phyloP scores from a whole-genome alignment of 2,888 invertebrate species.

The Clusia tigrina region DNA sequence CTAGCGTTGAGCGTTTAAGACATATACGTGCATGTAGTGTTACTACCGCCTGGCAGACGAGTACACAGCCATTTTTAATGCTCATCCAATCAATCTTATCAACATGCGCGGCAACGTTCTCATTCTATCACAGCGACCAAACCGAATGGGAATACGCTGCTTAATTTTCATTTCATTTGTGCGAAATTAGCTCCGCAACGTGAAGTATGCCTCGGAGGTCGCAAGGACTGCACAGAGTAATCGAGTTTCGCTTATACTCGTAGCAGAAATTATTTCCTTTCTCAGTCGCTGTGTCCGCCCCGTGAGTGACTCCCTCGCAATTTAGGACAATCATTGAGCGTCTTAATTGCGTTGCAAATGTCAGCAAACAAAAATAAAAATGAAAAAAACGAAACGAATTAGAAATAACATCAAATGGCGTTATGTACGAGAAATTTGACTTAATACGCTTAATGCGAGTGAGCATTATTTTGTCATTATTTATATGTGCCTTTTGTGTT shows the following conservation, averaged over 20 bases:
- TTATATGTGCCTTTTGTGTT: conserved; percentile 35
- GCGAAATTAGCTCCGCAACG: not conserved
- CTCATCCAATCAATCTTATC: no score
- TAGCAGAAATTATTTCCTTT: conserved; percentile 29
- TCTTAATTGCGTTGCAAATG: conserved; percentile 34
- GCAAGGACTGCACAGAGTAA: conserved; percentile 32
- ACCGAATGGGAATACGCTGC: no score
- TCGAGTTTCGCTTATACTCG: conserved; percentile 50
- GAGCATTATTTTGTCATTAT: conserved; percentile 56
- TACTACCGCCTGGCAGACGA: no score
- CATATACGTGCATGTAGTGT: no score
- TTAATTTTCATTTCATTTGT: not conserved
- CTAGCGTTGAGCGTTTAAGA: no score
- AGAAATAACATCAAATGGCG: conserved; percentile 44
- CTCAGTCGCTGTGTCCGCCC: not conserved
- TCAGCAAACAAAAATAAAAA: conserved; percentile 19
- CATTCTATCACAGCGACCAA: no score
- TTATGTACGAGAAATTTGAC: conserved; percentile 55
- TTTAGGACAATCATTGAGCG: conserved; percentile 29
- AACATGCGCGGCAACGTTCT: no score
- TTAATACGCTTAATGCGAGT: conserved; percentile 55
- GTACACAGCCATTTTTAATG: no score
- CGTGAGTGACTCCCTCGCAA: conserved; percentile 35
- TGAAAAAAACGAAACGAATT: not conserved
- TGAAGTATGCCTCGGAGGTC: not conserved